These are phyloP conservation scores for Apis florea DNA, from an alignment of 1,140 invertebrate genomes.

Conservation along the genomic window DNA sequence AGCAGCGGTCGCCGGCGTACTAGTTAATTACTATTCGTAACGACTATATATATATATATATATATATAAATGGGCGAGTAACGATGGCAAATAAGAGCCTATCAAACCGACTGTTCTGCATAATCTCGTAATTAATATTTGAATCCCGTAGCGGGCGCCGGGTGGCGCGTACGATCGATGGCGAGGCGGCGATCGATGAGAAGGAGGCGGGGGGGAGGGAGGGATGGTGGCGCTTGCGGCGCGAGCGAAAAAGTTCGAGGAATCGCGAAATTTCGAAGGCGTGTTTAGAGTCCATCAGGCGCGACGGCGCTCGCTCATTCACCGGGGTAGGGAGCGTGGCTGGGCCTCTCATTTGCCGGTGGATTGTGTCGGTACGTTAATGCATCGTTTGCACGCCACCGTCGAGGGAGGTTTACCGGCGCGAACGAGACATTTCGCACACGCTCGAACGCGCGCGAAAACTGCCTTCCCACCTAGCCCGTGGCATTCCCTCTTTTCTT, in stretches of 20 bases:
- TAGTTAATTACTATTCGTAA: too few relatives aligned
- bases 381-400: conserved; percentile 76
- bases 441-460: conserved; percentile 40
- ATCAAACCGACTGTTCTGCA: neutral
- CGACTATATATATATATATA: too few relatives aligned
- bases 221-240: neutral
- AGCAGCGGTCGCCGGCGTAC: too few relatives aligned
- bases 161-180: conserved; percentile 4
- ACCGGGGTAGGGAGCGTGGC: conserved; percentile 67
- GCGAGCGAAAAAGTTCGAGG: conserved; percentile 72
- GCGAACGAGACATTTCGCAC: conserved; percentile 74
- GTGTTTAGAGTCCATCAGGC: conserved; percentile 77
- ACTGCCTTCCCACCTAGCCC: conserved; percentile 15
- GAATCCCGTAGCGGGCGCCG: conserved; percentile 24
- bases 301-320: conserved; percentile 69
- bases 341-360: conserved; percentile 76
- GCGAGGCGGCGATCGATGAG: neutral
- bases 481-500: neutral
- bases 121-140: conserved; percentile 45
- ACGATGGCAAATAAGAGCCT: conserved; percentile 2
- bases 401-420: conserved; percentile 70
- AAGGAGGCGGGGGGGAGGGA: neutral
- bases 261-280: conserved; percentile 77
- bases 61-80: neutral
- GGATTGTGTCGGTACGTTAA: conserved; percentile 77